Conservation (phyloP, 2,888 invertebrate genomes). For the Coelopa pilipes region DNA sequence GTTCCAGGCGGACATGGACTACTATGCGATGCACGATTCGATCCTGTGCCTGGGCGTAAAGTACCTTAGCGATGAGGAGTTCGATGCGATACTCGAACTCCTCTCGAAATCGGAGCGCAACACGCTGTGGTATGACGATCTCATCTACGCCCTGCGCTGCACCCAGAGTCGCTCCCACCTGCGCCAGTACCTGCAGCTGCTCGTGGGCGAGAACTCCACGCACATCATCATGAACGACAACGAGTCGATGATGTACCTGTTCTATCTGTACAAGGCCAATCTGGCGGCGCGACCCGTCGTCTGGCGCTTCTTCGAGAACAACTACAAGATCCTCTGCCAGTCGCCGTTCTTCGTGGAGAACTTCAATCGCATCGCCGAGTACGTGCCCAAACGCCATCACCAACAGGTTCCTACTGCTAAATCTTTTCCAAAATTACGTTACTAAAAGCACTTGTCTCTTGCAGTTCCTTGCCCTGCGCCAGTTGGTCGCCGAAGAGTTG, state of each 20-base stretch:
- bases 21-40: slow-evolving; percentile 49
- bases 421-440: background rate
- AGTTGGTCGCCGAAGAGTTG: slow-evolving; percentile 48
- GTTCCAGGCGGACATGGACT: slow-evolving; percentile 46
- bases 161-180: slow-evolving; percentile 53
- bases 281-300: slow-evolving; percentile 52
- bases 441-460: slow-evolving; percentile 17
- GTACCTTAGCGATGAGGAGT: slow-evolving; percentile 53
- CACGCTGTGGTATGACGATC: slow-evolving; percentile 52
- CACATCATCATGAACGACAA: slow-evolving; percentile 49
- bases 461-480: slow-evolving; percentile 52
- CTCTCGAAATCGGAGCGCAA: slow-evolving; percentile 46
- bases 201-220: slow-evolving; percentile 57
- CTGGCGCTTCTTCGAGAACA: slow-evolving; percentile 56
- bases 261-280: slow-evolving; percentile 56
- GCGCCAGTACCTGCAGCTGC: slow-evolving; percentile 52
- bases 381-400: slow-evolving; percentile 48
- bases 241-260: slow-evolving; percentile 56
- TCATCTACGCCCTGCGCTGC: slow-evolving; percentile 59
- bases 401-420: slow-evolving; percentile 43
- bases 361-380: slow-evolving; percentile 57
- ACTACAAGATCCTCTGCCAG: slow-evolving; percentile 53
- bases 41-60: slow-evolving; percentile 57
- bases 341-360: slow-evolving; percentile 50
- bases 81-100: slow-evolving; percentile 49